Evolutionary conservation across 1,140 invertebrate species (phyloP).

Genomic region (Penaeus vannamei): DNA sequence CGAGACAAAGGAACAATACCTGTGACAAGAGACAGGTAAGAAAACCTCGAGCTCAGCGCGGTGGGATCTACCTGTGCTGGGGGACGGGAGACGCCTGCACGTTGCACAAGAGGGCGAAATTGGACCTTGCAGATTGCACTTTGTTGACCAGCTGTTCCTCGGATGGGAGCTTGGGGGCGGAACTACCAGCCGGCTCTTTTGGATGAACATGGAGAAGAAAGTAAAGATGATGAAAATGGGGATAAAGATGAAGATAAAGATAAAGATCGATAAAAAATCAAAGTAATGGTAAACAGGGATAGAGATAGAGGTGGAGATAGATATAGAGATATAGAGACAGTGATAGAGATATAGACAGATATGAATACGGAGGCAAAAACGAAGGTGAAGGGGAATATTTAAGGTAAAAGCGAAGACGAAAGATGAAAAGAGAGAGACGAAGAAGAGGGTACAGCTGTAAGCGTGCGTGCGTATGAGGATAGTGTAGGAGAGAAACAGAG

Average conservation of each 20-base stretch:
- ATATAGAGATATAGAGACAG: not conserved
- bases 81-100: slow-evolving; percentile 23
- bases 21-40: too few relatives aligned
- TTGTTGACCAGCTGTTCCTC: slow-evolving; percentile 9
- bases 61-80: not conserved
- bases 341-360: not conserved
- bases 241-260: not conserved
- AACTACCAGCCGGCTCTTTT: not conserved
- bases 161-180: not conserved
- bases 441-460: not conserved
- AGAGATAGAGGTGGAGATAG: not conserved
- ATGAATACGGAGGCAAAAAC: not conserved
- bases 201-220: not conserved
- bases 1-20: too few relatives aligned
- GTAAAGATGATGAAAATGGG: not conserved
- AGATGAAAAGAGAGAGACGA: not conserved
- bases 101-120: slow-evolving; percentile 7
- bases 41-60: too few relatives aligned
- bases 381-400: not conserved
- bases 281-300: not conserved
- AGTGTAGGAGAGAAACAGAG: not conserved
- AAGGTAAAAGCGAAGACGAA: too few relatives aligned
- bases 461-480: slow-evolving; percentile 24
- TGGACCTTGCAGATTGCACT: not conserved
- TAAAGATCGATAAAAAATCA: not conserved